Base-by-base conservation (phyloP, 53 echinoderm and acorn worm genomes). In the Crossaster papposus region DNA sequence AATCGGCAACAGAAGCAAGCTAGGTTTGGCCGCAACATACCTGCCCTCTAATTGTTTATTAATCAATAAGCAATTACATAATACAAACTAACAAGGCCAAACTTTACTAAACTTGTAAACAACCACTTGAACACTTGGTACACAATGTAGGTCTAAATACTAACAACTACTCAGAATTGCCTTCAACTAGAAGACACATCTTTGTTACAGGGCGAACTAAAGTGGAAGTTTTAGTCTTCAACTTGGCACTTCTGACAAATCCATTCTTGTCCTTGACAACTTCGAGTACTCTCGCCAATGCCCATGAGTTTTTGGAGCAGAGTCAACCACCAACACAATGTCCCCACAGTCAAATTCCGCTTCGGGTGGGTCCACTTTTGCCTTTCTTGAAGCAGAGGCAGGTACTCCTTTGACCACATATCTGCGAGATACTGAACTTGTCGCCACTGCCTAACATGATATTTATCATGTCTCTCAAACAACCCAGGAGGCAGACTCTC, bases 341-440 rank as follows among this genome's bases (percentile, higher is more conserved):
- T 89, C 83, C 89, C 92, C 51, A 72, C 85, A 54, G 38, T 17
- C 32, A 83, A 26, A 89, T 81, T 81, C 53, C 92, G 83, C 78
- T 53, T 76, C 17, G 54, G 72, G 30, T 89, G 54, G 36, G 64
- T 53, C 92, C 89, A 82, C 65, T 92, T n/a, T n/a, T n/a, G n/a
- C n/a, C n/a, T n/a, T 89, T 23, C 73, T 72, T 92, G 92, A 44
- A 92, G 89, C 28, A 24, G 10, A 55, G 92, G 89, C 28, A 89
- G 65, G 71, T 92, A 92, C 26, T 92, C 89, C 29, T 77, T 89
- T 7, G 68, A 44, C 83, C 93, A 85, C 31, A 79, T n/a, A 26
- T 93, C 79, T 26, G 90, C 90, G 22, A 92, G 22, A 38, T 90
- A 83, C 38, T 92, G 90, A 51, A 83, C 78, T 38, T 90, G 90